Percentiles rank a stretch among this genome's conserved stretches.
Conservation (phyloP, 2,113 vertebrate species). For the Recurvirostra avosetta region DNA sequence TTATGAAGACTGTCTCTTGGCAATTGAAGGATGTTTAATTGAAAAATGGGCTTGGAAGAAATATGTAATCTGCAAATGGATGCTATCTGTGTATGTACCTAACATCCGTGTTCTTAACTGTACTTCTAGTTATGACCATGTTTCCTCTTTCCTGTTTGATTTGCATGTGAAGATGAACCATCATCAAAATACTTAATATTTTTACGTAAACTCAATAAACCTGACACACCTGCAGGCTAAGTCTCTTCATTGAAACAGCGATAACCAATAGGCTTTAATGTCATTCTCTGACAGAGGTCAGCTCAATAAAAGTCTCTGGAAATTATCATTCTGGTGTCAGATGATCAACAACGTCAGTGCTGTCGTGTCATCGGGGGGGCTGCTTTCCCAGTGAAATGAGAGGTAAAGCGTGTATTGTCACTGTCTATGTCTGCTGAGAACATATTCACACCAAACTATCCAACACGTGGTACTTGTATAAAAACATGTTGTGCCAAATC, state of each 20-base stretch:
- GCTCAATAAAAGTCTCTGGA: background rate
- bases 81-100: background rate
- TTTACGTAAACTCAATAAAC: background rate
- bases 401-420: conserved; percentile 13
- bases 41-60: background rate
- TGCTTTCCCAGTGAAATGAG: background rate
- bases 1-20: background rate
- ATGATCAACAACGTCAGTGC: background rate
- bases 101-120: background rate
- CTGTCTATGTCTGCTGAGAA: background rate
- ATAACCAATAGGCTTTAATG: conserved; percentile 9
- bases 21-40: background rate
- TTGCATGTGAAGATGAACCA: background rate
- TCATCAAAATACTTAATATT: background rate
- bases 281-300: background rate
- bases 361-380: background rate
- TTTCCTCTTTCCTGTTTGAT: background rate
- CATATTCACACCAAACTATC: conserved; percentile 24
- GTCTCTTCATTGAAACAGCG: background rate
- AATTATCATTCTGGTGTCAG: background rate
- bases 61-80: background rate
- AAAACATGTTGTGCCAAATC: conserved; percentile 55
- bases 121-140: background rate
- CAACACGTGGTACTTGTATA: conserved; percentile 27
- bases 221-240: background rate